Base-by-base conservation (phyloP, 2,797 vertebrate genomes). In the Karalla daura region DNA sequence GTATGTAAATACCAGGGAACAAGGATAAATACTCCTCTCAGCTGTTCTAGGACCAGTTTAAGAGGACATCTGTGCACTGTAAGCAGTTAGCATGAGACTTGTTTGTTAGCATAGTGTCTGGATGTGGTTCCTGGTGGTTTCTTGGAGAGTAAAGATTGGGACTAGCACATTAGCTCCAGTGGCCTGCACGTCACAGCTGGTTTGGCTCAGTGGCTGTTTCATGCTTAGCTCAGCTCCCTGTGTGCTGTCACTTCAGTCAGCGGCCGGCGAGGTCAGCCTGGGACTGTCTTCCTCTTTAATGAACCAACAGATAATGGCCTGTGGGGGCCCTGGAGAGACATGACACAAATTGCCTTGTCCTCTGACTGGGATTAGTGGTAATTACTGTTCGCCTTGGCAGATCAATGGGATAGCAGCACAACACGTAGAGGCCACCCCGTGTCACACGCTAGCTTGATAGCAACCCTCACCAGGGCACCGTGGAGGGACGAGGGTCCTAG, bases 281-380 rank as follows among this genome's bases (percentile, higher is more conserved):
- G 37, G 49, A 64, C 80, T 59, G 73, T 79, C 80, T 60, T 81
- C 63, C 72, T 66, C 81, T 81, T 80, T 91, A 90, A 92, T 87
- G 84, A 89, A 85, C 77, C 83, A 60, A 56, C 70, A 86, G 78
- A 87, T 87, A 89, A 90, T 85, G 88, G 70, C 72, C 84, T 66
- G 53, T 64, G 63, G 81, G 68, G 81, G 62, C 82, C 79, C 52
- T 21, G 62, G 74, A 87, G 73, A 83, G 87, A 80, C 77, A 72
- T 78, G 84, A 83, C 89, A 86, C 85, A 90, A 88, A 90, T 83
- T 76, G 81, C 86, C 70, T 78, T 72, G 84, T 88, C 84, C 87
- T 88, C 85, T 86, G 88, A 90, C 87, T 87, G 70, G 88, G 89
- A 92, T 92, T 91, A 90, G 83, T 62, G 59, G 73, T 90, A 90